Percentiles rank a stretch among this genome's conserved stretches.
phyloP scores from a whole-genome alignment of 2,888 invertebrate species.

The Agonopterix heracliana region DNA sequence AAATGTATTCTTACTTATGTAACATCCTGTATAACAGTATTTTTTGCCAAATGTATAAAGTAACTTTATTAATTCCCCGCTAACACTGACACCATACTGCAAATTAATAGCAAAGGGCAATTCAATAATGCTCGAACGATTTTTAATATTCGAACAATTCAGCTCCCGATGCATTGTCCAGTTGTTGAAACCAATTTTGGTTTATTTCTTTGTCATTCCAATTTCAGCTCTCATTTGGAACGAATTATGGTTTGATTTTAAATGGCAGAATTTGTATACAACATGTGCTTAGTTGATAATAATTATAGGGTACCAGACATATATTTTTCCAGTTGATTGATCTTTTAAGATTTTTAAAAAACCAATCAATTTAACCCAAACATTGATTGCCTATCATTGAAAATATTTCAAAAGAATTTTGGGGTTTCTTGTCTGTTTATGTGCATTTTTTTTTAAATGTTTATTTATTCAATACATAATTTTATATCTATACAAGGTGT shows the following conservation, averaged over 20 bases:
- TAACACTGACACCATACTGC: slow-evolving; percentile 22
- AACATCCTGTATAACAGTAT: no score
- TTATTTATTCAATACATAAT: no score
- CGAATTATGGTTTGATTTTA: slow-evolving; percentile 1
- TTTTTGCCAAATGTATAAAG: no score
- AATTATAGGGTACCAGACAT: slow-evolving; percentile 9
- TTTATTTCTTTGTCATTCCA: slow-evolving; percentile 15
- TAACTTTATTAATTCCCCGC: slow-evolving; percentile 16
- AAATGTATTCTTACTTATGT: no score
- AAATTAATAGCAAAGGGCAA: slow-evolving; percentile 62
- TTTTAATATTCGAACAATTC: slow-evolving; percentile 69
- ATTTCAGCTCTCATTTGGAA: slow-evolving; percentile 9
- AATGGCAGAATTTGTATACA: not conserved
- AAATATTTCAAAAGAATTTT: no score
- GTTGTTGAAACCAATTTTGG: slow-evolving; percentile 45
- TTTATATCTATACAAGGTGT: no score
- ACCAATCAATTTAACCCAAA: no score
- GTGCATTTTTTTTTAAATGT: no score
- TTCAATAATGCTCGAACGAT: slow-evolving; percentile 67
- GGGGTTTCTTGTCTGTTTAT: no score
- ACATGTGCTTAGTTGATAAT: slow-evolving; percentile 10
- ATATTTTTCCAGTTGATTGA: slow-evolving; percentile 3
- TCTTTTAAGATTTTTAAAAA: not conserved
- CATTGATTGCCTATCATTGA: no score
- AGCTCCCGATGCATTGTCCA: slow-evolving; percentile 49